Evolutionary conservation across 1,140 invertebrate species (phyloP), one percentile per base, ranked within the genome.

Genomic region (Goniozus legneri): DNA sequence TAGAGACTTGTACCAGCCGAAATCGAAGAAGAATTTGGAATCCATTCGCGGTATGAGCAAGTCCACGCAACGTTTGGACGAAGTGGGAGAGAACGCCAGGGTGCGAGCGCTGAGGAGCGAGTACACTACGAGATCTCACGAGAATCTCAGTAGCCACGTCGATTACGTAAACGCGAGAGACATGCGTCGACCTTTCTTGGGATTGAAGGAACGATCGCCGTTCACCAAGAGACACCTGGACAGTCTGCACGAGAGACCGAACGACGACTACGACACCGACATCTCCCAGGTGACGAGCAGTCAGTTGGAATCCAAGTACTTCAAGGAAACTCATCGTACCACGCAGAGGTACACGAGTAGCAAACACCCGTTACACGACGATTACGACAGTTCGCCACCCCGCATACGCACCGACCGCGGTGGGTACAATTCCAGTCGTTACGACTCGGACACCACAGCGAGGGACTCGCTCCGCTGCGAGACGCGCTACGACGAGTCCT

Each of bases 251-350:
- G 69, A 74, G 27, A 60, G 60, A 0, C 64, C 68, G 0, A 67
- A 67, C 32, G 71, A 75, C 33, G 73, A 74, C 16, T 75, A 74
- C 32, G 69, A 75, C 39, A 75, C 71, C 0, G 73, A 75, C 16
- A 75, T 75, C 27, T 75, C 71, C 0, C 72, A 75, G 24, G 39
- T 70, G 37, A 73, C 71, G 0, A 75, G 62, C 43, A 74, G 67
- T 24, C 70, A 73, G 15, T 14, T 74, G 3, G 73, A 72, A 16
- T 67, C 64, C 0, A 72, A 70, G 42, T 73, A 70, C n/a, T 68
- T 69, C 45, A 68, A 69, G 13, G 70, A 73, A 42, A 73, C 65
- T 1, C 27, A 47, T 14, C 59, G 65, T 19, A 73, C 60, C 2
- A 72, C 59, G 1, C 67, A 71, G 22, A 60, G 61, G 24, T 69